phyloP scores from a whole-genome alignment of 2,113 vertebrate species.

The Eubucco bourcierii region DNA sequence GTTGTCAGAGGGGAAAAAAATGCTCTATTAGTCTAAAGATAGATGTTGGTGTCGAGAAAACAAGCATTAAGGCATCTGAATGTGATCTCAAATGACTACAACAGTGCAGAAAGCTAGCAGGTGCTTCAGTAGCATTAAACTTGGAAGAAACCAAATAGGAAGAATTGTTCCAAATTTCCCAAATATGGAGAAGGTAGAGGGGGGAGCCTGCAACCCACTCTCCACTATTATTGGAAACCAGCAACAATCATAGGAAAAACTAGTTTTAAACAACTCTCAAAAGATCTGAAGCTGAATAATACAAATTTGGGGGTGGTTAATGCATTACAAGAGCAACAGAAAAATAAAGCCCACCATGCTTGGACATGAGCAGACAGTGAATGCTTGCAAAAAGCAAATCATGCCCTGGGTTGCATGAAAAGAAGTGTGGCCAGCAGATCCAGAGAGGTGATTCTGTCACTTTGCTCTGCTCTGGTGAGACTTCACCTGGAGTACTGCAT shows the following conservation, averaged over 20 bases:
- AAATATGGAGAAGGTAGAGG: background rate
- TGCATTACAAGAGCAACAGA: background rate
- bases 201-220: accelerated
- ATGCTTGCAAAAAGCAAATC: too few relatives aligned
- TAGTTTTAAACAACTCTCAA: background rate
- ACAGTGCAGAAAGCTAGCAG: background rate
- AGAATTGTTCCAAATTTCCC: background rate
- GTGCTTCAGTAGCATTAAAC: background rate
- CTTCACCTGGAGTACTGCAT: too few relatives aligned
- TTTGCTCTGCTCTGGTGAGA: too few relatives aligned
- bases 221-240: background rate
- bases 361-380: too few relatives aligned
- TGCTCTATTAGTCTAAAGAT: background rate
- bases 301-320: background rate
- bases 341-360: background rate
- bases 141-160: background rate
- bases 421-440: too few relatives aligned
- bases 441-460: too few relatives aligned
- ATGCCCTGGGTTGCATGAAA: too few relatives aligned
- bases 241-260: background rate
- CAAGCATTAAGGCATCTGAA: background rate
- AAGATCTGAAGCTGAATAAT: background rate
- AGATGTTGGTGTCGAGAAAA: background rate
- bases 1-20: background rate
- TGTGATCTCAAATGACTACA: background rate